Percentiles rank a stretch among this genome's conserved stretches.
Evolutionary conservation across 2,797 vertebrate species (phyloP).

Genomic region (Galago senegalensis): DNA sequence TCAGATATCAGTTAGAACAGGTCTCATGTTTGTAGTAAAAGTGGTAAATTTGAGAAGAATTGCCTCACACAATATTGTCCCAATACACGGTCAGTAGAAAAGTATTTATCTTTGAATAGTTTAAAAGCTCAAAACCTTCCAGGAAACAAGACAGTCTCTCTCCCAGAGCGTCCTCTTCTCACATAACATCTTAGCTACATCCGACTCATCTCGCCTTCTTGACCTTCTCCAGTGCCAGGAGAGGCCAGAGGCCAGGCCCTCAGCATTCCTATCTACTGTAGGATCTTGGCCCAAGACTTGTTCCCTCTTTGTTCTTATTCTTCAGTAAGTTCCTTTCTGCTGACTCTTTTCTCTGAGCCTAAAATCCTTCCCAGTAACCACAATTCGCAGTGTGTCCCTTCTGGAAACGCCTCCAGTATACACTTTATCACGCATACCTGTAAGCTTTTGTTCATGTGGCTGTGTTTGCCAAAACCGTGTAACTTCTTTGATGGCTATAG

Average conservation of each 20-base stretch:
- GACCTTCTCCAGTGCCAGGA: neutral
- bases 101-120: neutral
- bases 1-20: neutral
- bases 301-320: neutral
- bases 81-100: neutral
- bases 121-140: constrained; percentile 32
- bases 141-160: neutral
- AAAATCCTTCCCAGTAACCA: neutral
- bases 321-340: neutral
- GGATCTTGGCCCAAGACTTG: neutral
- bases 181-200: neutral
- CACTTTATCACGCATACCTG: neutral
- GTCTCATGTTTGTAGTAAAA: neutral
- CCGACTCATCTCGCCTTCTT: neutral
- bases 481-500: neutral
- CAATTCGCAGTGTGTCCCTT: neutral
- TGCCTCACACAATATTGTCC: neutral
- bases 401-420: neutral
- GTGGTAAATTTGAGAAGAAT: neutral
- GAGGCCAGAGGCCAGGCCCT: neutral
- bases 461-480: neutral
- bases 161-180: neutral
- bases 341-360: neutral
- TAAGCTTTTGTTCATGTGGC: neutral
- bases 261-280: neutral